phyloP scores from a whole-genome alignment of 2,797 vertebrate genomes.

The Smutsia gigantea region DNA sequence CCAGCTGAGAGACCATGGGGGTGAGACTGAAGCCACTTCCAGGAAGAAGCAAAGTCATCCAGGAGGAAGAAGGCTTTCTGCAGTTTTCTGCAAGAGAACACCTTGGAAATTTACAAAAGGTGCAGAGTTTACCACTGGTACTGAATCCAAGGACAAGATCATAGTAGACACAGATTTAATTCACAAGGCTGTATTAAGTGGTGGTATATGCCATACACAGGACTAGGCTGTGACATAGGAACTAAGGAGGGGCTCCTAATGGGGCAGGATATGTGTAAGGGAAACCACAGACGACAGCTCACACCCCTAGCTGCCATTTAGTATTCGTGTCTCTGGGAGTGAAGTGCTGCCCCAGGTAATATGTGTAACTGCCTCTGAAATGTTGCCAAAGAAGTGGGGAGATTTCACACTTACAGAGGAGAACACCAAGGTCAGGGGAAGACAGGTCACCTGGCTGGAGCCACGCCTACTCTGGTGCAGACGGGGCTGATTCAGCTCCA shows the following conservation, averaged over 20 bases:
- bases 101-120: neutral
- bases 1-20: no score
- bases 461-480: neutral
- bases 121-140: neutral
- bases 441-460: fast-evolving
- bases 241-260: no score
- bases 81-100: neutral
- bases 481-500: neutral
- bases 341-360: no score
- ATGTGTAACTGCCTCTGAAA: neutral
- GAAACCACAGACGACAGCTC: fast-evolving
- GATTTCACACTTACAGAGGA: no score
- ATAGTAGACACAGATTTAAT: neutral
- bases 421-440: neutral
- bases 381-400: no score
- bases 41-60: no score
- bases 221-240: no score
- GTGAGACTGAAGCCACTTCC: no score
- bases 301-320: neutral
- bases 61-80: no score
- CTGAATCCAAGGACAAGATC: neutral
- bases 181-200: no score
- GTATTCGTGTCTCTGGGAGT: neutral
- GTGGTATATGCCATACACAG: neutral
- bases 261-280: neutral